Evolutionary conservation across 2,888 invertebrate species (phyloP), one percentile per base, ranked within the genome.

Genomic region (Pheosia gnoma): DNA sequence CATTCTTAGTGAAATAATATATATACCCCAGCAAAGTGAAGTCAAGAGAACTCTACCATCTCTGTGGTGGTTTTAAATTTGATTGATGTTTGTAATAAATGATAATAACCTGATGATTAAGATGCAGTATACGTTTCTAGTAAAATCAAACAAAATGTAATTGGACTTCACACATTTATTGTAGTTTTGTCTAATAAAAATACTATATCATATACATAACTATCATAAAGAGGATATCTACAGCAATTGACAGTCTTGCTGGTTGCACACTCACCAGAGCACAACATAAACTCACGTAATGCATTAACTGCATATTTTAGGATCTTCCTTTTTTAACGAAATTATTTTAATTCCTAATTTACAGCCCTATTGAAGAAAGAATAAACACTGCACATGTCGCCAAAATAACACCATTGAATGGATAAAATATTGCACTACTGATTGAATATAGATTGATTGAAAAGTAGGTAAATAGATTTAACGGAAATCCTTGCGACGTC

Each of bases 131-230:
- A 25, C 25, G 39, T 39, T 6, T 5, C 43, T 45, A 53, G 4
- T 54, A 37, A 70, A 78, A 78, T 79, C 80, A 80, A 78, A 81
- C 75, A 67, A 67, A 58, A 61, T 64, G 64, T 49, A 64, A 70
- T 78, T 90, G 91, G 92, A 93, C 93, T 93, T 92, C 93, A 93
- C 93, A 93, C 93, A 92, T 93, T 93, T 93, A 93, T 93, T 93
- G 92, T 92, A 92, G 93, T 93, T 92, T 90, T 84, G 91, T 93
- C 93, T 93, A 93, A 91, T 93, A 93, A 93, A 93, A 93, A 93
- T 93, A 93, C 91, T 92, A 89, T 92, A 87, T 91, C 76, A 87
- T 90, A 84, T 47, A 47, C 47, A 47, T 89, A 89, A 89, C 89
- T 92, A 91, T 90, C 70, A 84, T 86, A 88, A 84, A 90, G 85